Percentiles rank a stretch among this genome's conserved stretches.
Evolutionary conservation across 2,113 vertebrate genomes (phyloP).

Genomic region (Periophthalmodon schlosseri): DNA sequence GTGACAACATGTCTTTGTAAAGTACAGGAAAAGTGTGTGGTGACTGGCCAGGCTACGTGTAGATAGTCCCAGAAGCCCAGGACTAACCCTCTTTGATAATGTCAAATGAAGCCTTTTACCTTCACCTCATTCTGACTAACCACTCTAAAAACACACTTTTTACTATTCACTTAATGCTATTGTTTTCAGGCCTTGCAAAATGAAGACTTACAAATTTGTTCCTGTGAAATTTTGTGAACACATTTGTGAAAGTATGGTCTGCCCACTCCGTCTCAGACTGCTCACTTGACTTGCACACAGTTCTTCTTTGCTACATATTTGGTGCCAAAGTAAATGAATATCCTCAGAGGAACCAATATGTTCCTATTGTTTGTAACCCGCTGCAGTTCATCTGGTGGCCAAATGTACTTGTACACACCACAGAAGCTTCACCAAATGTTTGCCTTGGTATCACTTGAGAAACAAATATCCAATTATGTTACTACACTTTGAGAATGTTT

Average conservation of each 20-base stretch:
- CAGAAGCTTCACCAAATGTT: neutral
- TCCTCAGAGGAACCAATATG: conserved; percentile 56
- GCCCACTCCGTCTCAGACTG: conserved; percentile 56
- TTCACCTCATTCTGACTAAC: neutral
- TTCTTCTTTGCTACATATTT: conserved; percentile 56
- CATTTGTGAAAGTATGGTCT: conserved; percentile 25
- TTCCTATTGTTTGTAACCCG: conserved; percentile 53
- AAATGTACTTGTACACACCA: conserved; percentile 52
- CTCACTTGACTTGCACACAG: conserved; percentile 60
- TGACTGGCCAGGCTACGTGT: too few species aligned
- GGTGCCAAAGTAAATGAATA: conserved; percentile 68
- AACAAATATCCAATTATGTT: conserved; percentile 8
- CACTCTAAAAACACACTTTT: neutral
- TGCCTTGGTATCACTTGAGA: conserved; percentile 2
- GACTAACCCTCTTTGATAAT: too few species aligned
- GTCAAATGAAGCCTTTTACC: neutral
- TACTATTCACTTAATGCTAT: neutral
- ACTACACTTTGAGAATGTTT: conserved; percentile 13
- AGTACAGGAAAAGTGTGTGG: too few species aligned
- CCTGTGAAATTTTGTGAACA: neutral
- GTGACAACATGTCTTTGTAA: too few species aligned
- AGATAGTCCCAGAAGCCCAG: too few species aligned
- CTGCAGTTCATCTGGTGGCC: conserved; percentile 51
- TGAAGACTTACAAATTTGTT: neutral
- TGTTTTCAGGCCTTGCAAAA: neutral